phyloP scores from a whole-genome alignment of 2,113 vertebrate genomes.

The Toxotes jaculatrix region DNA sequence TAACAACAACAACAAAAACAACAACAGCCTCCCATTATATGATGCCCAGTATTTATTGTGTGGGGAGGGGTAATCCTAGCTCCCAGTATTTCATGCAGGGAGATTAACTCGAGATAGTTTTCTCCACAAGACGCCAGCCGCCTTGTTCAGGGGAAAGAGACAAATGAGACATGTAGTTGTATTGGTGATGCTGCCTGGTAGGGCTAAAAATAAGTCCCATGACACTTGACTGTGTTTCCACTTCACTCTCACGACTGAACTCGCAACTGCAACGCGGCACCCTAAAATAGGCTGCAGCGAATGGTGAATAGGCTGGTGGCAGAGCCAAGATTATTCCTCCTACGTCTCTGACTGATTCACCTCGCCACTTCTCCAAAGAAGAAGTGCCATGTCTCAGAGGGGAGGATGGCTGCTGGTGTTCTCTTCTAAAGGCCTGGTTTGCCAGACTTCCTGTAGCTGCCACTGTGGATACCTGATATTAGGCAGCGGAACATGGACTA shows the following conservation, averaged over 20 bases:
- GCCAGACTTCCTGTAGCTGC: conserved; percentile 17
- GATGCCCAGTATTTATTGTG: conserved; percentile 55
- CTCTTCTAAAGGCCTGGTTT: conserved; percentile 8
- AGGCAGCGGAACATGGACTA: conserved; percentile 2
- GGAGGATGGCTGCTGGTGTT: conserved; percentile 29
- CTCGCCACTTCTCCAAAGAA: conserved; percentile 66
- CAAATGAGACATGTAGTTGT: conserved; percentile 73
- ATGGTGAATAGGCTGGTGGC: conserved; percentile 69
- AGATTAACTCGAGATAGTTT: conserved; percentile 74
- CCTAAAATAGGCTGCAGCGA: conserved; percentile 81
- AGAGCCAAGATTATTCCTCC: conserved; percentile 73
- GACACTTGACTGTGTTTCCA: conserved; percentile 87
- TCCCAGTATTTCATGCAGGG: conserved; percentile 58
- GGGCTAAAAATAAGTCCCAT: conserved; percentile 84
- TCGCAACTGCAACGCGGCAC: conserved; percentile 72
- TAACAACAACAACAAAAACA: conserved; percentile 63
- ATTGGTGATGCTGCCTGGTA: conserved; percentile 76
- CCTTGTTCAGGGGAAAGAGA: conserved; percentile 66
- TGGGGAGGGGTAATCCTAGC: conserved; percentile 58
- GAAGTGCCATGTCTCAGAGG: conserved; percentile 38
- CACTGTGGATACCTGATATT: not conserved
- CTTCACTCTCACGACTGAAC: conserved; percentile 78
- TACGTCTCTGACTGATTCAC: conserved; percentile 73
- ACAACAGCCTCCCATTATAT: conserved; percentile 26
- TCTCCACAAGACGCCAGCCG: conserved; percentile 47